phyloP scores from a whole-genome alignment of 2,797 vertebrate genomes.

The Numenius phaeopus region DNA sequence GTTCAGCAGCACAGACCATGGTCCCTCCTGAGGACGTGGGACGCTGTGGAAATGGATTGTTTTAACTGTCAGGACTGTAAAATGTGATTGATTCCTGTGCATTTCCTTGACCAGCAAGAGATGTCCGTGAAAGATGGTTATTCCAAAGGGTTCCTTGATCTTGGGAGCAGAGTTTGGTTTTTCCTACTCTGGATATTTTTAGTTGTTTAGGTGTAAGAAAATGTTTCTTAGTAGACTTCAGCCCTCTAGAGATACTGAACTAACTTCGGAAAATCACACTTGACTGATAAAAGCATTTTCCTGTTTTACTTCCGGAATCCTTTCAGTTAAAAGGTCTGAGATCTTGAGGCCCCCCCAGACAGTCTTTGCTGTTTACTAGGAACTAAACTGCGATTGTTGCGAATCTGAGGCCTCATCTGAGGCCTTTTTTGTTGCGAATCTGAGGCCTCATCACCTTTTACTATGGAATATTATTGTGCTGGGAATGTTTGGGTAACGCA shows the following conservation, averaged over 20 bases:
- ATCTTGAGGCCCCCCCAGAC: neutral
- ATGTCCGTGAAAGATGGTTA: neutral
- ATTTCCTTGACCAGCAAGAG: neutral
- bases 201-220: neutral
- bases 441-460: neutral
- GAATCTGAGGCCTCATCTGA: rapidly evolving
- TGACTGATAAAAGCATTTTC: neutral
- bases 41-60: neutral
- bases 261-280: neutral
- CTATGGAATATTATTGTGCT: neutral
- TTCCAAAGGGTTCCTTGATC: neutral
- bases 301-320: neutral
- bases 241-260: neutral
- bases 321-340: neutral
- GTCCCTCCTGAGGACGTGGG: neutral
- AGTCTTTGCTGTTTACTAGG: neutral
- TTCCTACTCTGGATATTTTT: neutral
- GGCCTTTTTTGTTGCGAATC: neutral
- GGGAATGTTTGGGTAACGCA: neutral
- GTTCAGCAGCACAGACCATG: rapidly evolving
- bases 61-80: neutral
- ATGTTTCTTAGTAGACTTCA: neutral
- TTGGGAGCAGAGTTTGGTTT: neutral
- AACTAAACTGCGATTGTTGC: neutral
- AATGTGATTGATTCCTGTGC: neutral